These are phyloP conservation scores for Lacerta viridis DNA, from an alignment of 2,797 vertebrate species.

Conservation along the genomic window DNA sequence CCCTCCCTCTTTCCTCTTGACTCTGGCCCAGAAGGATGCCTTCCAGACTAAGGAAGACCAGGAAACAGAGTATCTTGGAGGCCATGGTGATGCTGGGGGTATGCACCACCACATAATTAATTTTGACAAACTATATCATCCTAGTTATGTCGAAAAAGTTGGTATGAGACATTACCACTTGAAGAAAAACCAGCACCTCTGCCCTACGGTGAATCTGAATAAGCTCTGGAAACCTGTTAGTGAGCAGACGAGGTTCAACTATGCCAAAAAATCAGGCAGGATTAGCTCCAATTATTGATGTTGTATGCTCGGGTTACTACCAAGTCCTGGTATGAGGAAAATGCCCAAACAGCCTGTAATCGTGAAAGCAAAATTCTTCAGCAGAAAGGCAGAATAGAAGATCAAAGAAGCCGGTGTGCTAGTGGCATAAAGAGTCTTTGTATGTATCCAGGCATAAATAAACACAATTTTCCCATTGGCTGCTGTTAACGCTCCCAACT, in stretches of 20 bases:
- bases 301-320: slow-evolving; percentile 94
- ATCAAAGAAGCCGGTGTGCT: slow-evolving; percentile 91
- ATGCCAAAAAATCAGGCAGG: slow-evolving; percentile 90
- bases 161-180: slow-evolving; percentile 87
- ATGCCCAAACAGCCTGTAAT: slow-evolving; percentile 92
- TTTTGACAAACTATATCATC: slow-evolving; percentile 92
- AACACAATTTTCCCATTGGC: slow-evolving; percentile 32
- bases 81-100: slow-evolving; percentile 89
- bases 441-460: slow-evolving; percentile 69
- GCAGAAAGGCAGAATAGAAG: slow-evolving; percentile 91
- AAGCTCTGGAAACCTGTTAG: slow-evolving; percentile 93
- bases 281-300: slow-evolving; percentile 93
- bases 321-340: slow-evolving; percentile 92
- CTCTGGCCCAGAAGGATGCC: too few relatives aligned
- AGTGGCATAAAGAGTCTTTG: slow-evolving; percentile 82
- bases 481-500: too few relatives aligned
- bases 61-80: slow-evolving; percentile 94
- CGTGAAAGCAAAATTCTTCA: slow-evolving; percentile 97
- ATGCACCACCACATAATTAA: slow-evolving; percentile 95
- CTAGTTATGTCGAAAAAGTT: slow-evolving; percentile 89
- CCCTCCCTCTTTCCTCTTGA: too few relatives aligned
- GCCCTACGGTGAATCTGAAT: slow-evolving; percentile 88
- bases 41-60: slow-evolving; percentile 86
- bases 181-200: slow-evolving; percentile 70
- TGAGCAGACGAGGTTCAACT: slow-evolving; percentile 92